Conservation (phyloP, 2,797 vertebrate genomes). For the Rhinogobio ventralis region DNA sequence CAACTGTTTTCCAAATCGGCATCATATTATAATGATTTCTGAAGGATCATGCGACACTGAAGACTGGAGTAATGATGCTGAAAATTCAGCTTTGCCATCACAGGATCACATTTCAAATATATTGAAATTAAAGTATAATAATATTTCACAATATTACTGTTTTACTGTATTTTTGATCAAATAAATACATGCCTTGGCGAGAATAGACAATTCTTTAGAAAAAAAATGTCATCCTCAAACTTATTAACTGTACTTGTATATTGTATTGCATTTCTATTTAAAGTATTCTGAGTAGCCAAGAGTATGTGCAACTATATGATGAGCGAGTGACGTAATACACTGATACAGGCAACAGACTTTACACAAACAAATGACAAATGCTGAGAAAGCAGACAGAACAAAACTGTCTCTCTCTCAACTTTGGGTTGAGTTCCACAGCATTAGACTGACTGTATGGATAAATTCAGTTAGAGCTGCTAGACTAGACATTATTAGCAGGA, state of each 20-base stretch:
- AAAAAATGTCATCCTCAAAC: too few relatives aligned
- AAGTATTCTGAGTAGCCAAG: not conserved
- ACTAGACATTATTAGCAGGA: constrained; percentile 17
- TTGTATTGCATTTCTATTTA: not conserved
- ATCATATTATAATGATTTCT: not conserved
- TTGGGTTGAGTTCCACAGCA: not conserved
- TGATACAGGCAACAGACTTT: not conserved
- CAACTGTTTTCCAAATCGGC: not conserved
- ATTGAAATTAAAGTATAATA: not conserved
- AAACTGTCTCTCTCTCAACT: not conserved
- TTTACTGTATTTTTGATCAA: not conserved
- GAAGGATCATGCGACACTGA: not conserved
- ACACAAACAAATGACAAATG: constrained; percentile 12
- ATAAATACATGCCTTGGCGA: not conserved
- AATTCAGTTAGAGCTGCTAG: not conserved
- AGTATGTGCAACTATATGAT: not conserved
- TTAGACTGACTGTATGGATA: not conserved
- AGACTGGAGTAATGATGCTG: not conserved
- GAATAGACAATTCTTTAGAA: not conserved
- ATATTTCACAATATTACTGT: not conserved
- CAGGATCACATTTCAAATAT: not conserved
- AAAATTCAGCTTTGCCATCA: not conserved
- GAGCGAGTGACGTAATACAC: not conserved
- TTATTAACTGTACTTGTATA: not conserved
- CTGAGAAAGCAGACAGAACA: not conserved